A percentile compares a stretch with the other conserved stretches of the same genome.
Conservation (phyloP, 2,797 vertebrate species). For the Catamblyrhynchus diadema region DNA sequence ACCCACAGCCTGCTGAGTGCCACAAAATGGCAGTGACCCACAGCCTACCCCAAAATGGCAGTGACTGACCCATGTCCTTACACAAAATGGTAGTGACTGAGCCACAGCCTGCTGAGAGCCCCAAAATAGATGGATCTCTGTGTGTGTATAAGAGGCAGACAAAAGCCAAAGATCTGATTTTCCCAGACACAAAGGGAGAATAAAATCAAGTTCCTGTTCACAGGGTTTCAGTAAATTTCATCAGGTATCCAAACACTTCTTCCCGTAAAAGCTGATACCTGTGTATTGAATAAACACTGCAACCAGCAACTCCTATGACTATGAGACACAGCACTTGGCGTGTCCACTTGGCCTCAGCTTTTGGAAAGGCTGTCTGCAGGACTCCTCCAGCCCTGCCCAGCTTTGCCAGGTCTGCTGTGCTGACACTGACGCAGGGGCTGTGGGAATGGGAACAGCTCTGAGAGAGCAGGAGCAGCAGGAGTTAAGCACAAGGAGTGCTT, state of each 20-base stretch:
- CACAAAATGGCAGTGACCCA: neutral
- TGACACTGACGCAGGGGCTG: neutral
- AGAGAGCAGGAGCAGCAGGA: neutral
- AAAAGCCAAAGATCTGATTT: neutral
- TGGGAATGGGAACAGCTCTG: accelerated
- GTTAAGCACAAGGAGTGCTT: neutral
- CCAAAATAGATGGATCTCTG: accelerated
- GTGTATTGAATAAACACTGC: neutral
- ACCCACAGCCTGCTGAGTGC: neutral
- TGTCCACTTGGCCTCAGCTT: neutral
- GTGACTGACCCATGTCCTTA: no score
- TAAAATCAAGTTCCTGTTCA: neutral
- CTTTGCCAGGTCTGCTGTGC: neutral
- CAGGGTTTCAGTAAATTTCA: neutral
- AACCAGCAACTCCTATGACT: accelerated
- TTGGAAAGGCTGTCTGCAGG: neutral
- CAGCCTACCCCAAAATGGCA: no score
- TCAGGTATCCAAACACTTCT: neutral
- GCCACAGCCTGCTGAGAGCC: neutral
- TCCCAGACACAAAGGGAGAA: accelerated
- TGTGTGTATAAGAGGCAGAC: neutral
- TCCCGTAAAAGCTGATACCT: accelerated
- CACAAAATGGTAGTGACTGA: neutral
- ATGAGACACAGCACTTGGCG: accelerated
- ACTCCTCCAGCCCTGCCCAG: neutral